phyloP scores from a whole-genome alignment of 1,140 invertebrate species.

The Pygmarrhopalites habei region DNA sequence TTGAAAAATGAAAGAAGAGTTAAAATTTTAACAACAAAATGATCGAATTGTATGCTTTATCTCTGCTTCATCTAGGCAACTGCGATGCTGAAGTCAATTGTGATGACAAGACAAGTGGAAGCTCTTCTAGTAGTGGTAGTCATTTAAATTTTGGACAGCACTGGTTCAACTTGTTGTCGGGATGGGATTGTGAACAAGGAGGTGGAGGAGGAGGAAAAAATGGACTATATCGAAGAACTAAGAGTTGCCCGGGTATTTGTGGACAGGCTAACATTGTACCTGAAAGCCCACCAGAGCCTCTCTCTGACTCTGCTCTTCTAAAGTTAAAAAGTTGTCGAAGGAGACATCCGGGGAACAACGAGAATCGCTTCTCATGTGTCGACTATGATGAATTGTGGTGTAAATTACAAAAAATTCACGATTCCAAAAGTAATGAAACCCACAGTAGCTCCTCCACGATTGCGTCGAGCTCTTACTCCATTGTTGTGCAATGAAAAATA shows the following conservation, averaged over 20 bases:
- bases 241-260: conserved; percentile 34
- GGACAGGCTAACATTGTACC: conserved; percentile 33
- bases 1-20: neutral
- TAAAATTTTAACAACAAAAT: neutral
- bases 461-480: conserved; percentile 35
- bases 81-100: conserved; percentile 4
- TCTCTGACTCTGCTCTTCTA: conserved; percentile 34
- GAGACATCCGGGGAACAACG: conserved; percentile 20
- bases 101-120: conserved; percentile 5
- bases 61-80: too few relatives aligned
- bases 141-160: conserved; percentile 26
- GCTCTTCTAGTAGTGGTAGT: conserved; percentile 25
- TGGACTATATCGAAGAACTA: conserved; percentile 33
- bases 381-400: conserved; percentile 30
- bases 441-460: conserved; percentile 35
- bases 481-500: conserved; percentile 34
- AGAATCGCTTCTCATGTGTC: conserved; percentile 27
- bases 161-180: conserved; percentile 32
- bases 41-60: neutral
- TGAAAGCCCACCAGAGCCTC: conserved; percentile 31
- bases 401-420: conserved; percentile 26
- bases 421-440: conserved; percentile 20
- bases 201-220: too few relatives aligned
- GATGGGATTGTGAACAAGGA: conserved; percentile 28
- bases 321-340: conserved; percentile 30